A percentile compares a stretch with the other conserved stretches of the same genome.
These are phyloP conservation scores for Glandiceps talaboti DNA, from an alignment of 53 echinoderm and acorn worm genomes.

Conservation along the genomic window DNA sequence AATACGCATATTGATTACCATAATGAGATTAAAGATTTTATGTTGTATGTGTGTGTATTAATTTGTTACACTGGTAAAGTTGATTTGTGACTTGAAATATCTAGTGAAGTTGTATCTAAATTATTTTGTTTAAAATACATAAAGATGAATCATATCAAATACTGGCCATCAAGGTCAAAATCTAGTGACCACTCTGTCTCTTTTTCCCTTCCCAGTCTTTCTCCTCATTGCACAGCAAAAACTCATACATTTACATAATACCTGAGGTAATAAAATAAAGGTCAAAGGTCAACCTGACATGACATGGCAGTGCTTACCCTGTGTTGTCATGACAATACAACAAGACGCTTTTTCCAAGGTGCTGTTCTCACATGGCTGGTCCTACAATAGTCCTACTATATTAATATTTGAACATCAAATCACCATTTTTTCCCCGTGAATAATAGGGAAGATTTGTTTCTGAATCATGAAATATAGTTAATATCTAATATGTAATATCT, in stretches of 20 bases:
- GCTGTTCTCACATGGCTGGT: no score
- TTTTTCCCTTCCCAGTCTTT: background rate
- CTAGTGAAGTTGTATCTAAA: background rate
- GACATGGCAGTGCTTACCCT: background rate
- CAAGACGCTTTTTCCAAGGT: no score
- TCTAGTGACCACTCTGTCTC: background rate
- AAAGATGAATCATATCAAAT: background rate
- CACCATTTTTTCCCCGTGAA: no score
- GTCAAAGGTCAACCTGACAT: background rate
- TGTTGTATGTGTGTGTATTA: background rate
- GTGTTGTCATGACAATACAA: no score
- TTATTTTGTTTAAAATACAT: no score
- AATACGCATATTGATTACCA: background rate
- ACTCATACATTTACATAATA: background rate
- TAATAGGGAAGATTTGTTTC: no score
- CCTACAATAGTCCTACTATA: no score
- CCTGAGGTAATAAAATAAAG: background rate
- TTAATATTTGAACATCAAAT: no score
- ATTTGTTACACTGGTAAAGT: background rate
- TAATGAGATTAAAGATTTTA: background rate
- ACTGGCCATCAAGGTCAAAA: background rate
- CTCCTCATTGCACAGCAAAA: background rate
- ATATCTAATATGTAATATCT: no score
- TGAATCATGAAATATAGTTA: no score
- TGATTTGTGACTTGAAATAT: background rate